Evolutionary conservation across 2,113 vertebrate genomes (phyloP).

Genomic region (Proterorhinus semilunaris): DNA sequence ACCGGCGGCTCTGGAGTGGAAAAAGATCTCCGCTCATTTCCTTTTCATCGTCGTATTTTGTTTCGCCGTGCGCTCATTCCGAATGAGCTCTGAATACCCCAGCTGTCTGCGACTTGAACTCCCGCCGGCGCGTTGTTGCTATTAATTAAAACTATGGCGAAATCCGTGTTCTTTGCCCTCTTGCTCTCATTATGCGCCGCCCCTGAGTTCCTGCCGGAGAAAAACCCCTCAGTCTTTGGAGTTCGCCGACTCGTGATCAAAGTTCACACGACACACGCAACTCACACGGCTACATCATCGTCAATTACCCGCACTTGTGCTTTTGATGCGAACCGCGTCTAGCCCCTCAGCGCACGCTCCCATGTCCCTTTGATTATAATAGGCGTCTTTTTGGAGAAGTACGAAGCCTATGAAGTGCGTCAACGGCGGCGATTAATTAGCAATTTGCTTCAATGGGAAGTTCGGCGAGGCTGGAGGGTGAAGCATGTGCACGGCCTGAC

Average conservation of each 20-base stretch:
- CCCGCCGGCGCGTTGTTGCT: constrained; percentile 25
- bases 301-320: constrained; percentile 24
- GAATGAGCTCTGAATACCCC: constrained; percentile 10
- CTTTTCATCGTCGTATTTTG: neutral
- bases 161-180: constrained; percentile 25
- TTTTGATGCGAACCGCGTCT: constrained; percentile 45
- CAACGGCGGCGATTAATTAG: constrained; percentile 71
- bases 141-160: constrained; percentile 54
- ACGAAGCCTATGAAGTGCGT: constrained; percentile 62
- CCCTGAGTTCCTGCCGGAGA: constrained; percentile 7
- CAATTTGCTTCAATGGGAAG: constrained; percentile 69
- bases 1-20: neutral
- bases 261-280: constrained; percentile 11
- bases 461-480: constrained; percentile 62
- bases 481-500: constrained; percentile 70
- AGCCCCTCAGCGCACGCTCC: constrained; percentile 22
- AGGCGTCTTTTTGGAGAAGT: constrained; percentile 39
- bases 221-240: neutral
- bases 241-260: constrained; percentile 10
- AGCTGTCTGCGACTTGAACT: constrained; percentile 22
- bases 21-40: neutral
- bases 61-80: neutral
- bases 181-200: constrained; percentile 33
- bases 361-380: constrained; percentile 46
- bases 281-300: constrained; percentile 29